A percentile compares a stretch with the other conserved stretches of the same genome.
phyloP scores from a whole-genome alignment of 1,140 invertebrate genomes.

The Drosophila neocordata region DNA sequence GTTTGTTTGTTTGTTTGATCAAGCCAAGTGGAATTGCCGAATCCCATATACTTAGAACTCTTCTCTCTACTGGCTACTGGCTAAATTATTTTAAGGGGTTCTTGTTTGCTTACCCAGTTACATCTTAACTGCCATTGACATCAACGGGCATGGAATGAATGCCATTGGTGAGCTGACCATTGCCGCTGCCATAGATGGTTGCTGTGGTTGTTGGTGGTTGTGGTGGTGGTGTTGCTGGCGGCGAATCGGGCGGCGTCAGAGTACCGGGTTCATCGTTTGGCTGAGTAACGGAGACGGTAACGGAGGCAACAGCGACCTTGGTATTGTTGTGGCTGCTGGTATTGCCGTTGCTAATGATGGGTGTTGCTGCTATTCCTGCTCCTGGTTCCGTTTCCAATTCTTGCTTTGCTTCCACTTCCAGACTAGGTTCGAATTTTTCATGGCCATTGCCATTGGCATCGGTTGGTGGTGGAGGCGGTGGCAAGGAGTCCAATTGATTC shows the following conservation, averaged over 20 bases:
- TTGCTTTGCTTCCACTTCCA: conserved; percentile 12
- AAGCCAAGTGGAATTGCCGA: too few relatives aligned
- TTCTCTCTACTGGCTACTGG: not conserved
- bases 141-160: conserved; percentile 58
- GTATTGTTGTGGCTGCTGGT: conserved; percentile 15
- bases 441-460: conserved; percentile 24
- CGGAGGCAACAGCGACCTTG: conserved; percentile 14
- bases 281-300: conserved; percentile 3
- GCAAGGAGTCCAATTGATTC: conserved; percentile 79
- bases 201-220: conserved; percentile 16
- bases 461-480: conserved; percentile 71
- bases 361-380: too few relatives aligned
- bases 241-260: conserved; percentile 71
- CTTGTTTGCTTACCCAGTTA: conserved; percentile 18
- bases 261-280: conserved; percentile 48
- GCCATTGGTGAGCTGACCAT: conserved; percentile 52
- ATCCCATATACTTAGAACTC: too few relatives aligned
- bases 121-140: conserved; percentile 78
- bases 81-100: not conserved
- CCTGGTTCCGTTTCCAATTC: too few relatives aligned
- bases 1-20: not conserved
- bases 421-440: not conserved
- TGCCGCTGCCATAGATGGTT: conserved; percentile 36
- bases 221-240: conserved; percentile 62
- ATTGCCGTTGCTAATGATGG: conserved; percentile 27